phyloP scores from a whole-genome alignment of 2,113 vertebrate genomes.

The Hepsetus odoe region DNA sequence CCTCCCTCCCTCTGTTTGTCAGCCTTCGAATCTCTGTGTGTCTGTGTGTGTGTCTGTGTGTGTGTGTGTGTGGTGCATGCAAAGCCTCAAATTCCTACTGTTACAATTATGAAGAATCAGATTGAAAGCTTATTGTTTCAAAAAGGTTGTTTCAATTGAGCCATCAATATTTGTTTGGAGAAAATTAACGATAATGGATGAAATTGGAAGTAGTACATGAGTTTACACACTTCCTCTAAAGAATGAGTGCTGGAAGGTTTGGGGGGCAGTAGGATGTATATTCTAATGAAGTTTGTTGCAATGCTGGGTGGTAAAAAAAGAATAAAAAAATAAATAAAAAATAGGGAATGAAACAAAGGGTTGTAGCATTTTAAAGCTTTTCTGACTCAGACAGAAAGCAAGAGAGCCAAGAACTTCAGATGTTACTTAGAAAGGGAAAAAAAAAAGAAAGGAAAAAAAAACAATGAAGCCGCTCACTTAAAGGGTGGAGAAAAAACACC shows the following conservation, averaged over 20 bases:
- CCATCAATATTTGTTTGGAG: constrained; percentile 66
- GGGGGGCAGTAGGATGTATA: constrained; percentile 65
- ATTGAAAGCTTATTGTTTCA: constrained; percentile 79
- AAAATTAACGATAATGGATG: constrained; percentile 48
- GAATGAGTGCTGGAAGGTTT: constrained; percentile 64
- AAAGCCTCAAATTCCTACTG: constrained; percentile 80
- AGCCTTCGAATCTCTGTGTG: too few species aligned
- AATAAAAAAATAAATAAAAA: too few species aligned
- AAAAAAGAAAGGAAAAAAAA: constrained; percentile 71
- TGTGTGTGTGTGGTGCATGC: constrained; percentile 84
- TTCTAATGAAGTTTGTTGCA: constrained; percentile 75
- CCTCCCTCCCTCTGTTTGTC: constrained; percentile 11
- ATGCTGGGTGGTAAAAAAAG: constrained; percentile 73
- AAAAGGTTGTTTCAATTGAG: constrained; percentile 70
- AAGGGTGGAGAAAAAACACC: constrained; percentile 61
- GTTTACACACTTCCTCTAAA: constrained; percentile 54
- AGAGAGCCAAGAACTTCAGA: constrained; percentile 64
- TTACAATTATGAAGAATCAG: constrained; percentile 77
- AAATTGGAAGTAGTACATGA: constrained; percentile 47
- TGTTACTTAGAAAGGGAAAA: constrained; percentile 58
- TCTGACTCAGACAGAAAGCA: constrained; percentile 24
- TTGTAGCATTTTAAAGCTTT: constrained; percentile 69
- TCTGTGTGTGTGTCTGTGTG: too few species aligned
- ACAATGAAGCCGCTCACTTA: constrained; percentile 67
- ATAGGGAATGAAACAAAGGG: constrained; percentile 67